A percentile compares a stretch with the other conserved stretches of the same genome.
Conservation (phyloP, 2,888 invertebrate species). For the Chrysodeixis includens region DNA sequence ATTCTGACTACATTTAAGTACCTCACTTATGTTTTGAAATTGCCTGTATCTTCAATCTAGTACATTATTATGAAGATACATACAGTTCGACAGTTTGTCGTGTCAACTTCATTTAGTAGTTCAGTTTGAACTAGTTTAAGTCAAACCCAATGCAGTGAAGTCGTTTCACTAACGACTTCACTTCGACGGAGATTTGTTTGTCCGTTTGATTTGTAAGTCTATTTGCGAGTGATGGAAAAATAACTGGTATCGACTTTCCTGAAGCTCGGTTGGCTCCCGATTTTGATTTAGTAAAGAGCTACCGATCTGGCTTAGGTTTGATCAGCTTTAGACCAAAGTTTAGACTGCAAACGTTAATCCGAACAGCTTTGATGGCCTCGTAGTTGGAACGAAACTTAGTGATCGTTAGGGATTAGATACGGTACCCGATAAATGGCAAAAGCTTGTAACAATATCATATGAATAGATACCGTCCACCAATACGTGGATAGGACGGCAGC, state of each 20-base stretch:
- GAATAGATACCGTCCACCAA: not conserved
- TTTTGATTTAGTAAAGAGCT: slow-evolving; percentile 3
- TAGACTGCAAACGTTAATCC: slow-evolving; percentile 2
- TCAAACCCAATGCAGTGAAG: slow-evolving; percentile 31
- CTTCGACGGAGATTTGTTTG: slow-evolving; percentile 25
- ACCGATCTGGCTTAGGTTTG: slow-evolving; percentile 4
- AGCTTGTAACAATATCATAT: not conserved
- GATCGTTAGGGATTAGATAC: not conserved
- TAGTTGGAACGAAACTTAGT: slow-evolving; percentile 1
- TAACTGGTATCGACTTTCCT: not conserved
- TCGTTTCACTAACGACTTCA: slow-evolving; percentile 37
- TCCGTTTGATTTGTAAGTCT: slow-evolving; percentile 46
- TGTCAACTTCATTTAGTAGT: slow-evolving; percentile 30
- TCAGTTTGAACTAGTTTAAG: slow-evolving; percentile 36
- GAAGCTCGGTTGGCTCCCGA: not conserved
- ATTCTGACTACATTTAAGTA: too few relatives aligned
- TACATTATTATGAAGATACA: slow-evolving; percentile 1
- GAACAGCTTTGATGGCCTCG: slow-evolving; percentile 1
- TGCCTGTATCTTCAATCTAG: not conserved
- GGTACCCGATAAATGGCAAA: not conserved
- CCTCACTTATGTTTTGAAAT: too few relatives aligned
- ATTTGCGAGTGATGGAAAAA: slow-evolving; percentile 20
- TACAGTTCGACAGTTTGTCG: slow-evolving; percentile 8
- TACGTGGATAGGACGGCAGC: not conserved
- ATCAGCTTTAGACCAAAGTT: not conserved